Base-by-base conservation (phyloP, 2,888 invertebrate genomes). In the Gastracanthus pulcherrimus region DNA sequence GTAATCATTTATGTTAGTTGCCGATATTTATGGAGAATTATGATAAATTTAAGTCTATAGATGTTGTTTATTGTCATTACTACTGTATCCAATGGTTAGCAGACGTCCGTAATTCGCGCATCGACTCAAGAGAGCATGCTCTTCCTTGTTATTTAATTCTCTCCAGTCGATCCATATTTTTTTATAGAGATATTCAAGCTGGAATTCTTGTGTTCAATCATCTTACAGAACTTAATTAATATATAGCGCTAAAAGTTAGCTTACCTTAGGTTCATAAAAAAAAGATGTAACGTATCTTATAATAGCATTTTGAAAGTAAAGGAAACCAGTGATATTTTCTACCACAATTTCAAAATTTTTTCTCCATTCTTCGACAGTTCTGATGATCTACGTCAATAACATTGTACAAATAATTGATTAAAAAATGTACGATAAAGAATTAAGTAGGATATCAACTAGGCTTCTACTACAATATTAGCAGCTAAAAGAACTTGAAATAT, bases 311-410 rank as follows among this genome's bases (percentile, higher is more conserved):
- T 76, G 29, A 9, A 76, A 76, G 9, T 76, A 76, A 6, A 76
- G 31, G 23, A 76, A 67, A 26, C 34, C 75, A 51, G 48, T 36
- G 9, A 75, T 51, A 66, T 75, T 75, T 36, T 75, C 64, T n/a
- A n/a, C n/a, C n/a, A n/a, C n/a, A n/a, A n/a, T n/a, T n/a, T n/a
- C n/a, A n/a, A n/a, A n/a, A n/a, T 75, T 36, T 34, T 51, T 64
- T 51, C 75, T 64, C 75, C 64, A 75, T 75, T 75, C 64, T 13
- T 11, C 4, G 4, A 23, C 6, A 19, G 16, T 51, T 16, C 36
- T 64, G 16, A 64, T 34, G 2, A 64, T 26, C 64, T 64, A 9
- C 45, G 34, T 60, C n/a, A n/a, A n/a, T n/a, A n/a, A n/a, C n/a
- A n/a, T n/a, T n/a, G n/a, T n/a, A n/a, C n/a, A n/a, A n/a, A n/a